phyloP scores from a whole-genome alignment of 2,113 vertebrate genomes.

The Ranitomeya variabilis region DNA sequence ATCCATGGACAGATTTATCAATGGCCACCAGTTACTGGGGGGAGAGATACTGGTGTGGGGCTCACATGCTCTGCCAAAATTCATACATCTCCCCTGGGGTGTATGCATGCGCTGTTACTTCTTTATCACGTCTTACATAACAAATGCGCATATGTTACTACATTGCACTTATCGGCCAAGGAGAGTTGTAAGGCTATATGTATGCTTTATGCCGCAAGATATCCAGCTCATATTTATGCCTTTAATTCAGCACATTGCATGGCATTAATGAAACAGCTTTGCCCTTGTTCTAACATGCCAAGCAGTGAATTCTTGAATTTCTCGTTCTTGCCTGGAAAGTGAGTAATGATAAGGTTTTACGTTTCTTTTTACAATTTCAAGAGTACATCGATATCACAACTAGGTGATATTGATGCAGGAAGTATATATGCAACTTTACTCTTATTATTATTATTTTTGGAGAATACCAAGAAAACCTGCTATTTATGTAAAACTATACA shows the following conservation, averaged over 20 bases:
- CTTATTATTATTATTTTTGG: too few species aligned
- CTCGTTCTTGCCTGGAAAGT: background rate
- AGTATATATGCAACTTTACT: too few species aligned
- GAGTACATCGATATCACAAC: background rate
- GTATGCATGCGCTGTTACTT: background rate
- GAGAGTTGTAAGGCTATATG: background rate
- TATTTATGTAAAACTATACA: too few species aligned
- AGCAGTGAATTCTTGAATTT: background rate
- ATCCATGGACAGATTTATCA: too few species aligned
- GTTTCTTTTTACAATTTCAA: background rate
- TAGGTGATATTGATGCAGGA: background rate
- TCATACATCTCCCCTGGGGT: background rate
- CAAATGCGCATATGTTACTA: background rate
- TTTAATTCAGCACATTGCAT: background rate
- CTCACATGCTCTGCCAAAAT: too few species aligned
- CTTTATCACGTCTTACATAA: background rate
- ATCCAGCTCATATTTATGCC: background rate
- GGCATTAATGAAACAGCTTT: background rate
- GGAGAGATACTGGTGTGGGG: background rate
- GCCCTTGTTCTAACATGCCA: constrained; percentile 19
- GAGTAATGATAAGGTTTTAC: constrained; percentile 12
- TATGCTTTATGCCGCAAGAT: background rate
- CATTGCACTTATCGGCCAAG: background rate
- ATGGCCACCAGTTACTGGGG: too few species aligned
- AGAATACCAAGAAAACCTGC: too few species aligned